Conservation (phyloP, 2,113 vertebrate genomes). For the Mormyrus iriodes region DNA sequence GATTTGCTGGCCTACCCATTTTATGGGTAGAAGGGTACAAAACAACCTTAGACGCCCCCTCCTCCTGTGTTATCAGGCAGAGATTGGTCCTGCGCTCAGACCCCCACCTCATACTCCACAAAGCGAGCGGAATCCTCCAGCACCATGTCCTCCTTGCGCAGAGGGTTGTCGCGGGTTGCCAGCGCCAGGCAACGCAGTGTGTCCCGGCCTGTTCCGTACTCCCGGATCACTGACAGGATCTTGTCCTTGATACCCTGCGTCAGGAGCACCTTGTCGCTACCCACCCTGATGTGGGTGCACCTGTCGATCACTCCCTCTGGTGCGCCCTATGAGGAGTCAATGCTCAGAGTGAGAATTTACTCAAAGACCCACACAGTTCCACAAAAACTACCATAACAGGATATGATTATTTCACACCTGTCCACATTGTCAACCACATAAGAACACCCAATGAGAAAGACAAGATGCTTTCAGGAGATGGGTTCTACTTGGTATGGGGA, state of each 20-base stretch:
- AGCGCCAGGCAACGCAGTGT: constrained; percentile 91
- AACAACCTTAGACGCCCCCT: background rate
- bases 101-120: constrained; percentile 82
- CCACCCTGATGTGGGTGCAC: constrained; percentile 86
- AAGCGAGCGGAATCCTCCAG: constrained; percentile 84
- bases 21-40: background rate
- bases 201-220: constrained; percentile 89
- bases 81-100: background rate
- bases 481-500: background rate
- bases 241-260: constrained; percentile 86
- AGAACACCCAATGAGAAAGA: background rate
- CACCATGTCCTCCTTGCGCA: constrained; percentile 74
- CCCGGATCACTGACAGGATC: constrained; percentile 85
- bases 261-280: constrained; percentile 75
- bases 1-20: background rate
- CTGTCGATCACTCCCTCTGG: constrained; percentile 95
- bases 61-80: background rate
- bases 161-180: constrained; percentile 84
- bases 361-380: background rate
- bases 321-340: constrained; percentile 69
- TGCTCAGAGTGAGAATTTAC: background rate
- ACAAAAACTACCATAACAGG: background rate
- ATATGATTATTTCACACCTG: background rate
- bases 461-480: background rate
- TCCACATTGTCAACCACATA: background rate